Evolutionary conservation across 2,797 vertebrate species (phyloP), one percentile per base, ranked within the genome.

Genomic region (Pseudomugil gertrudae): DNA sequence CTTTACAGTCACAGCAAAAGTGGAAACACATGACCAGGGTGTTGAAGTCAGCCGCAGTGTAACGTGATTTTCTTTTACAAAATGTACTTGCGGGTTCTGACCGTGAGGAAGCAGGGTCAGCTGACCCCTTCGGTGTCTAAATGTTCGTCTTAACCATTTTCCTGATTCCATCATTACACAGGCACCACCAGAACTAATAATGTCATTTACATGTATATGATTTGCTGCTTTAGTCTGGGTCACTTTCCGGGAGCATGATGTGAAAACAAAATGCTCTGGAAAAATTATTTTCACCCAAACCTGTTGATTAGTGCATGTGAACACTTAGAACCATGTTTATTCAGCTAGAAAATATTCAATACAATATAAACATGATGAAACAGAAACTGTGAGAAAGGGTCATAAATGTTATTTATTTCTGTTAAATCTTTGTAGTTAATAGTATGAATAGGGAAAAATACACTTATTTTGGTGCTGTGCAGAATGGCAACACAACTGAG

Each of bases 1-100:
- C 81, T 92, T 90, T 75, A 90, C 86, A 90, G 91, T 90, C 89
- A 84, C 74, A 69, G 83, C 52, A 24, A 89, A 93, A 93, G 90
- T 93, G 90, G 91, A 93, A 93, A 90, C 93, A 93, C 45, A 90
- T 89, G 83, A 86, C 65, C 35, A 32, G 61, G 78, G 75, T 82
- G 79, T 79, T 45, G 59, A 64, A 67, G 72, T 76, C 72, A 58
- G 79, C 69, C 68, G 45, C 69, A 67, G 66, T 80, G 57, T 69
- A 74, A 72, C 64, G 57, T 54, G 78, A 68, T 78, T 75, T 78
- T 52, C 43, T 53, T 63, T n/a, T 11, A 30, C 48, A 52, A 9
- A 65, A 47, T 27, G 38, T 77, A 57, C 63, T 53, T 26, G 9
- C 47, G 2, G 56, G 38, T 47, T 62, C 23, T 47, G 74, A 79